Percentiles rank a stretch among this genome's conserved stretches.
Conservation (phyloP, 2,888 invertebrate species). For the Megalurothrips usitatus region DNA sequence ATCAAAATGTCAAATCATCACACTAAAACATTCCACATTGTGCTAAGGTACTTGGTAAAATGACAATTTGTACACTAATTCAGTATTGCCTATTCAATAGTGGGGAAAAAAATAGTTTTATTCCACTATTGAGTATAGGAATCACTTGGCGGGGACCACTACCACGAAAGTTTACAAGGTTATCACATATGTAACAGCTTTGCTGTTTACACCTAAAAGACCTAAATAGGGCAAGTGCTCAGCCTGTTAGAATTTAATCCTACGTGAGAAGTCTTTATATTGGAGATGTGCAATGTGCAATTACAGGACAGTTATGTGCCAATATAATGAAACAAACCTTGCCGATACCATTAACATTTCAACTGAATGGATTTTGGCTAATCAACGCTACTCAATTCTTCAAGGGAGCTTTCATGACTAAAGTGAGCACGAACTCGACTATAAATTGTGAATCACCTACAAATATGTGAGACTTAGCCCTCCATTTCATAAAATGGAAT, state of each 20-base stretch:
- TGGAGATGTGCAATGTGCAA: background rate
- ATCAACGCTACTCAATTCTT: no score
- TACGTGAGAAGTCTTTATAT: background rate
- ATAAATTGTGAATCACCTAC: background rate
- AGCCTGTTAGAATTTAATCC: background rate
- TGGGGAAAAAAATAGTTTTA: background rate
- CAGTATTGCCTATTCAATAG: background rate
- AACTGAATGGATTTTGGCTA: background rate
- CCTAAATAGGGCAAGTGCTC: background rate
- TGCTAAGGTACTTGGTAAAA: background rate
- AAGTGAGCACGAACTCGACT: no score
- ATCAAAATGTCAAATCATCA: background rate
- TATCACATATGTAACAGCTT: slow-evolving; percentile 9
- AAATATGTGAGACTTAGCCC: background rate
- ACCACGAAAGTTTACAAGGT: background rate
- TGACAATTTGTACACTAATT: background rate
- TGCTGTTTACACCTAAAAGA: background rate
- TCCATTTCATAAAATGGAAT: background rate
- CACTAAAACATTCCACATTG: background rate
- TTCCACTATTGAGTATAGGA: background rate
- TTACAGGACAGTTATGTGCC: background rate
- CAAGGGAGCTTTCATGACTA: no score
- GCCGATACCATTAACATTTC: background rate
- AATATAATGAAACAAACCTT: background rate
- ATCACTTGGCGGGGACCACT: background rate